These are phyloP conservation scores for Zoanthus solanderi DNA, from an alignment of 92 coral and sea anemone genomes.

Conservation along the genomic window DNA sequence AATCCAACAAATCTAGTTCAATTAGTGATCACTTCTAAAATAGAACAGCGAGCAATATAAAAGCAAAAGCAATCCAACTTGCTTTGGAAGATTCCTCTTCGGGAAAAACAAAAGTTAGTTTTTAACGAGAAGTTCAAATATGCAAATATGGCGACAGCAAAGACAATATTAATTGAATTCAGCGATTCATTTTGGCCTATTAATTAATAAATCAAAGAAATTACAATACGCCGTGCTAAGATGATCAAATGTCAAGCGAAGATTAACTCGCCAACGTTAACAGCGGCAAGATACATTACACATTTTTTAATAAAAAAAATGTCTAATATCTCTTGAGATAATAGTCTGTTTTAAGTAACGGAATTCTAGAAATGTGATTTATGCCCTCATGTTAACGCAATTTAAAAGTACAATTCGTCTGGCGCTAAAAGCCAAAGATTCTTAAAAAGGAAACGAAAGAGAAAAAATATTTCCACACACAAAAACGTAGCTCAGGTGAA, in stretches of 20 bases:
- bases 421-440: not conserved
- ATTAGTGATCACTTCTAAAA: slow-evolving; percentile 9
- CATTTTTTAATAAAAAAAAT: not conserved
- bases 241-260: slow-evolving; percentile 3
- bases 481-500: not conserved
- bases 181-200: not conserved
- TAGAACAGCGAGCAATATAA: not conserved
- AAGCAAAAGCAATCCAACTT: not conserved
- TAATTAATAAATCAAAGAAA: not conserved
- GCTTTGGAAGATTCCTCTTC: not conserved
- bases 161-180: slow-evolving; percentile 6
- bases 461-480: not conserved
- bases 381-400: not conserved
- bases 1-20: slow-evolving; percentile 3
- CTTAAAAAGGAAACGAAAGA: not conserved
- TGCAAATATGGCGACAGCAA: slow-evolving; percentile 13
- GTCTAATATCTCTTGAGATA: slow-evolving; percentile 2
- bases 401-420: not conserved
- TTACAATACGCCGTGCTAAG: slow-evolving; percentile 14
- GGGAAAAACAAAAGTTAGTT: not conserved
- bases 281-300: slow-evolving; percentile 32
- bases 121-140: not conserved
- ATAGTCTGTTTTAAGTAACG: not conserved
- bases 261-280: not conserved
- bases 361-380: not conserved